A percentile compares a stretch with the other conserved stretches of the same genome.
These are phyloP conservation scores for Pogona vitticeps DNA, from an alignment of 2,113 vertebrate species.

Conservation along the genomic window DNA sequence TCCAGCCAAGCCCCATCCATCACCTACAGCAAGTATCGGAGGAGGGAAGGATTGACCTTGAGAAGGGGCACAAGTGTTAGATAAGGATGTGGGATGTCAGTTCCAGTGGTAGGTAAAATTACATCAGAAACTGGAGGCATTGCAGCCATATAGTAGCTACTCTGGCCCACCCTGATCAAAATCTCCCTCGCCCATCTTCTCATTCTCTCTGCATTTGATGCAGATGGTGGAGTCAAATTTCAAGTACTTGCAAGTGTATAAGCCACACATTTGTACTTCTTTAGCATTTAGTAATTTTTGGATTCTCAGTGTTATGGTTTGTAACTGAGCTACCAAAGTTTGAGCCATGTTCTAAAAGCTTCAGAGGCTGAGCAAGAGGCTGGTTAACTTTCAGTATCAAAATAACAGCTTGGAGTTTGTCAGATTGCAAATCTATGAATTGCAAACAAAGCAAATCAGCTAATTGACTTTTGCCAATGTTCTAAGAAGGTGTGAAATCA, in stretches of 20 bases:
- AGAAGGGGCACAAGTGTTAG: background rate
- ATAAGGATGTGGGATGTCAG: slow-evolving; percentile 2
- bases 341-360: background rate
- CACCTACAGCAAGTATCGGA: background rate
- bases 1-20: slow-evolving; percentile 27
- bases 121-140: background rate
- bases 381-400: slow-evolving; percentile 1
- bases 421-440: slow-evolving; percentile 21
- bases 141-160: background rate
- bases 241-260: background rate
- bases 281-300: background rate
- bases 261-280: background rate
- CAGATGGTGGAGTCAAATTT: background rate
- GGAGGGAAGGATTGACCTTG: slow-evolving; percentile 7
- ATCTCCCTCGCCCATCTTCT: background rate
- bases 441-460: slow-evolving; percentile 28
- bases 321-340: background rate
- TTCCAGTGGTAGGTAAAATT: background rate
- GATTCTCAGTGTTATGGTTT: background rate
- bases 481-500: slow-evolving; percentile 27
- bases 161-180: background rate
- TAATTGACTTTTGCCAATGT: slow-evolving; percentile 23
- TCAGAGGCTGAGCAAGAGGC: background rate
- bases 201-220: too few relatives aligned
- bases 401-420: slow-evolving; percentile 12